Evolutionary conservation across 2,888 invertebrate genomes (phyloP), one percentile per base, ranked within the genome.

Genomic region (Agriopis leucophaearia): DNA sequence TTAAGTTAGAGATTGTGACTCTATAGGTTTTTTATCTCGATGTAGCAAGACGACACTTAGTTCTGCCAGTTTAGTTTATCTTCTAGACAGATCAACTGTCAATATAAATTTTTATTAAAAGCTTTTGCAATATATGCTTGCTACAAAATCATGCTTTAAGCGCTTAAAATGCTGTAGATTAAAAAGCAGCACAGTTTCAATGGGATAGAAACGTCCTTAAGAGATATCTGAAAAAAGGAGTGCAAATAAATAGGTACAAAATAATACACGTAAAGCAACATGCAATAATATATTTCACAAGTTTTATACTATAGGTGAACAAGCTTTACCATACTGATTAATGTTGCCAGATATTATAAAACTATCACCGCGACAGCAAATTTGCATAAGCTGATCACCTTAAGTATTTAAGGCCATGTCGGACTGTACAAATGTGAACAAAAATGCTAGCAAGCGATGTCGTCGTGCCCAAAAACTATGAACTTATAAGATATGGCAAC

Each of bases 281-380:
- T 51, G 44, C 50, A 57, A 50, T 18, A 50, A 27, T 50, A 42
- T 50, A 57, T 51, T 56, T 50, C 2, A 54, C 38, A 54, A 6
- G 38, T 38, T 38, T 38, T 38, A 35, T 38, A 16, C 13, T 4
- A 38, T n/a, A n/a, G 5, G 38, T 38, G 27, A 54, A 7, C 61
- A 66, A 72, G 51, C 69, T 59, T 58, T 38, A 66, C 59, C 64
- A 67, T 35, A 62, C 56, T 70, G 42, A 61, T 50, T 42, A 62
- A 63, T 70, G 69, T 65, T 73, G 66, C 68, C 73, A 73, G 64
- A 57, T 68, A 51, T 50, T 52, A 72, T 51, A 66, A 65, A 70
- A 55, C 36, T 35, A 40, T 40, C 60, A 52, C 5, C 15, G 13
- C 18, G 13, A 13, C 13, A 51, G 2, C 0, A 51, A 35, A 35